These are phyloP conservation scores for Rhineura floridana DNA, from an alignment of 2,113 vertebrate species.

Conservation along the genomic window DNA sequence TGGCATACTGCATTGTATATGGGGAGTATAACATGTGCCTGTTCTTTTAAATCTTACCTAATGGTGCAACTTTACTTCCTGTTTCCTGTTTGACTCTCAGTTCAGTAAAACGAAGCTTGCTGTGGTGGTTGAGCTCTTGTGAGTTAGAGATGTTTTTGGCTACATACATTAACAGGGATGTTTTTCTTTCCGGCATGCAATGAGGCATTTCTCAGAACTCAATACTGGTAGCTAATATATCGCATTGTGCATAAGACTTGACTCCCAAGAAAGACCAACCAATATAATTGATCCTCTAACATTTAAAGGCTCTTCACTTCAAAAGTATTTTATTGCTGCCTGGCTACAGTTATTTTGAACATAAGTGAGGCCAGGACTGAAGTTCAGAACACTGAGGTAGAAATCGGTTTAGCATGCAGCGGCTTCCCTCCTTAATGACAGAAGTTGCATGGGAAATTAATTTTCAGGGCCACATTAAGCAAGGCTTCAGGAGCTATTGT, in stretches of 20 bases:
- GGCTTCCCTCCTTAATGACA: conserved; percentile 68
- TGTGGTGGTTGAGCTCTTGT: background rate
- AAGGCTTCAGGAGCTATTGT: conserved; percentile 69
- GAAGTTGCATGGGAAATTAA: conserved; percentile 77
- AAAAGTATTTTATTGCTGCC: conserved; percentile 46
- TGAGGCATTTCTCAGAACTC: conserved; percentile 36
- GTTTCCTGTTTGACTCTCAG: background rate
- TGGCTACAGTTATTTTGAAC: conserved; percentile 61
- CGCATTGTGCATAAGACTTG: conserved; percentile 54
- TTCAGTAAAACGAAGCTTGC: background rate
- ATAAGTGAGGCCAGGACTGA: conserved; percentile 50
- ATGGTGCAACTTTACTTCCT: background rate
- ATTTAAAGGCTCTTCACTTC: conserved; percentile 60
- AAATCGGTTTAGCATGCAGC: conserved; percentile 71
- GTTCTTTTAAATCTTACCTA: background rate
- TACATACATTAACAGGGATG: background rate
- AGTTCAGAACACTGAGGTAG: conserved; percentile 59
- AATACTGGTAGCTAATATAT: conserved; percentile 41
- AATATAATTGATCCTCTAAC: conserved; percentile 63
- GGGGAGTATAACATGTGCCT: background rate
- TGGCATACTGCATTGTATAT: background rate
- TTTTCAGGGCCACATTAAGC: conserved; percentile 77
- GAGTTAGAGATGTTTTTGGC: background rate
- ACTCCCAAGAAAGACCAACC: conserved; percentile 61
- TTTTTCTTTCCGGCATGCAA: conserved; percentile 42